phyloP scores from a whole-genome alignment of 2,888 invertebrate genomes.

The Lasioglossum oenotherae region DNA sequence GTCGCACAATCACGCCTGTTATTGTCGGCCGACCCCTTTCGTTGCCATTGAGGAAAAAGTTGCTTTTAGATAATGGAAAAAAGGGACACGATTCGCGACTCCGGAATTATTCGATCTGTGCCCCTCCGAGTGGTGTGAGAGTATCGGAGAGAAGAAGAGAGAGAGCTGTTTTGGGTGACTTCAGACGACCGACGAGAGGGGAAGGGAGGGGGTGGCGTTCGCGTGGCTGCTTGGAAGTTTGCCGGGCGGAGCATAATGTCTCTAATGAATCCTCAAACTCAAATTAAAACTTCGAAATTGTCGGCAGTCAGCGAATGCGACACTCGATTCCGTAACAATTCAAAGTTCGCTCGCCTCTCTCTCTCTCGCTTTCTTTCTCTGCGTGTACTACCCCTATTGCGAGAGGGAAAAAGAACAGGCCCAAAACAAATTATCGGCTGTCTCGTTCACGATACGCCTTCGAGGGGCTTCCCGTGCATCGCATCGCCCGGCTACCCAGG shows the following conservation, averaged over 20 bases:
- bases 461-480: constrained; percentile 52
- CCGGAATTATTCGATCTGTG: constrained; percentile 63
- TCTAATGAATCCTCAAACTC: constrained; percentile 81
- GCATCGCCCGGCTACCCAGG: constrained; percentile 34
- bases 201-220: constrained; percentile 52
- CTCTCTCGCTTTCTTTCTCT: constrained; percentile 1
- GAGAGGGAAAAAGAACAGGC: constrained; percentile 56
- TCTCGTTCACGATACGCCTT: constrained; percentile 64
- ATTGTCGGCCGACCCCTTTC: constrained; percentile 36
- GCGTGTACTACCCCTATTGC: constrained; percentile 46
- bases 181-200: constrained; percentile 2
- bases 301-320: constrained; percentile 77
- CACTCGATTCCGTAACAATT: constrained; percentile 81
- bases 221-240: constrained; percentile 73
- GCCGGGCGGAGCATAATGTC: constrained; percentile 73
- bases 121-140: constrained; percentile 41
- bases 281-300: constrained; percentile 83
- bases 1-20: constrained; percentile 33
- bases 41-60: constrained; percentile 35
- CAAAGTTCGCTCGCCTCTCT: constrained; percentile 73
- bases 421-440: constrained; percentile 74
- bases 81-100: constrained; percentile 46
- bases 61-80: constrained; percentile 37
- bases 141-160: background rate
- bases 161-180: constrained; percentile 44